Base-by-base conservation (phyloP, 2,888 invertebrate species). In the Nebria salina region DNA sequence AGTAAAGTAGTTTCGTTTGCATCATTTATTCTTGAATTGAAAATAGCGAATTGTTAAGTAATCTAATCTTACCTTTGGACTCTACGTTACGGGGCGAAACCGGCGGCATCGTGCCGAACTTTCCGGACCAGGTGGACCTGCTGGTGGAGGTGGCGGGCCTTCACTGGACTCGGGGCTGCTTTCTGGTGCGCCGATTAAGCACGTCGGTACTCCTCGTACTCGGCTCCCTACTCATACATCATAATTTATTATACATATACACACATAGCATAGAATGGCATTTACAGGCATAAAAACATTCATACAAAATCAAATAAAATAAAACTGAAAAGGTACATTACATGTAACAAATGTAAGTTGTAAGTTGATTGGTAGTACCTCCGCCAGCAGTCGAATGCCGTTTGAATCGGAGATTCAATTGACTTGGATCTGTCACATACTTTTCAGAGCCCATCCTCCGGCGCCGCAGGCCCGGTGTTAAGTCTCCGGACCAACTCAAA, bases 401-500 rank as follows among this genome's bases (percentile, higher is more conserved):
- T 86, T 94, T 93, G 90, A 96, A 96, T 83, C 95, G 91, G 85
- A 96, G 91, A 89, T 95, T 95, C 85, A 96, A 90, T 87, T 96
- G 95, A 83, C 95, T 93, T 83, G 95, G 94, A 90, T 96, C 96
- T 42, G 94, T 93, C 41, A 96, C 95, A 89, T 96, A 96, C 89
- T 97, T 97, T 83, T 96, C 96, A 82, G 91, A 90, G 54, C 54
- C 54, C 70, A 93, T 93, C 85, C 95, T 93, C 85, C 95, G 93
- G 54, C 96, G 91, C 25, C 96, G 91, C 65, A 96, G 89, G 70
- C 95, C 95, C 86, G 93, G 93, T 0, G 93, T 93, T 83, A 89
- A 84, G 82, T 89, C 89, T 8, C 91, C 91, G 82, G 93, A 92
- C 94, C 94, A 93, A 54, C 94, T 93, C 87, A 93, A 92, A 88